A percentile compares a stretch with the other conserved stretches of the same genome.
phyloP scores from a whole-genome alignment of 2,888 invertebrate species.

The Euplexia lucipara region DNA sequence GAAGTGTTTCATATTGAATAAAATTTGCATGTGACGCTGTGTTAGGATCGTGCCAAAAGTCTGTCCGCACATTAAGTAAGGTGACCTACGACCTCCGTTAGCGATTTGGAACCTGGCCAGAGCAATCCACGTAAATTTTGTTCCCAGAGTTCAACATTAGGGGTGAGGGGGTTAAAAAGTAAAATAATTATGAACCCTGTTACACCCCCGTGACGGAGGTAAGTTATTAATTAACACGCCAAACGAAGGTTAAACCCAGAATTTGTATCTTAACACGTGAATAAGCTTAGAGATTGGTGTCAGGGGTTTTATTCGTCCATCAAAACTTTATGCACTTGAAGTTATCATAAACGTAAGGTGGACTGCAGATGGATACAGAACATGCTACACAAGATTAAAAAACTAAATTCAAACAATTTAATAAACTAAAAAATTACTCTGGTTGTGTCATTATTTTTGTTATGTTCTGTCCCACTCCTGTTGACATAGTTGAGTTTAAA shows the following conservation, averaged over 20 bases:
- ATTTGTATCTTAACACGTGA: conserved; percentile 35
- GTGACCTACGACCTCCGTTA: conserved; percentile 81
- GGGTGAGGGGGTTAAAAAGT: conserved; percentile 76
- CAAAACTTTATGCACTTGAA: too few relatives aligned
- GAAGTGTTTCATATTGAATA: conserved; percentile 73
- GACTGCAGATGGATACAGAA: too few relatives aligned
- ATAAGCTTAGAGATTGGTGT: conserved; percentile 24
- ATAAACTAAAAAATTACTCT: too few relatives aligned
- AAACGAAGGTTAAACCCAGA: conserved; percentile 48
- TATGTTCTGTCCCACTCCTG: too few relatives aligned
- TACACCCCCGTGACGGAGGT: conserved; percentile 50
- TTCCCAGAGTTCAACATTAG: conserved; percentile 77
- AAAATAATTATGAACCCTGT: conserved; percentile 73
- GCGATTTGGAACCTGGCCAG: conserved; percentile 84
- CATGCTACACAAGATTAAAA: too few relatives aligned
- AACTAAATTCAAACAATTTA: too few relatives aligned
- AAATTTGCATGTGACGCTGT: conserved; percentile 71
- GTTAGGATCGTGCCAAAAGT: conserved; percentile 74
- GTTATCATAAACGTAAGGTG: too few relatives aligned
- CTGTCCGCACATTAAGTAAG: conserved; percentile 82
- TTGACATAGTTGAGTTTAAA: too few relatives aligned
- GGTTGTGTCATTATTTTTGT: too few relatives aligned
- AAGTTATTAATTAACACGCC: conserved; percentile 54
- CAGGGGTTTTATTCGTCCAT: conserved; percentile 15
- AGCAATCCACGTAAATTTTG: conserved; percentile 78